Conservation (phyloP, 2,113 vertebrate species). For the Cyprinodon tularosa region DNA sequence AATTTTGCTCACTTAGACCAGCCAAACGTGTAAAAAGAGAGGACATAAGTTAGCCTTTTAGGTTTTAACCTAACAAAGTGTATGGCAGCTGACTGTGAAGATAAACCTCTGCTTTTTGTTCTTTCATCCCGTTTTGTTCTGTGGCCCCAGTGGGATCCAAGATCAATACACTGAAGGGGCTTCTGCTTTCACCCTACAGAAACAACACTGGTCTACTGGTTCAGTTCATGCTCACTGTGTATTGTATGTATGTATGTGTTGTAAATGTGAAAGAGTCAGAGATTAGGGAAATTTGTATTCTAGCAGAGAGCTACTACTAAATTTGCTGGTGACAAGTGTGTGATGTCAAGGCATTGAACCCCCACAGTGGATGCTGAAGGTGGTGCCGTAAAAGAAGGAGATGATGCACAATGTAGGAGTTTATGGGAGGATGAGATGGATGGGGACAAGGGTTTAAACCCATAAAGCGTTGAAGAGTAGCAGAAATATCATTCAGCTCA, state of each 20-base stretch:
- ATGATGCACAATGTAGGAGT: neutral
- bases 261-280: conserved; percentile 12
- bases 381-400: conserved; percentile 3
- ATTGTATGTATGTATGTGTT: neutral
- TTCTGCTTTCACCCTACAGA: conserved; percentile 17
- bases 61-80: conserved; percentile 54
- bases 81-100: conserved; percentile 66
- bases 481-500: conserved; percentile 51
- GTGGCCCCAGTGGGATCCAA: conserved; percentile 51
- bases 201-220: conserved; percentile 9
- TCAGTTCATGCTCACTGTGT: conserved; percentile 11
- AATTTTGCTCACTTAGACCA: conserved; percentile 22
- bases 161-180: conserved; percentile 53
- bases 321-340: conserved; percentile 53
- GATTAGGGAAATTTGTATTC: conserved; percentile 9
- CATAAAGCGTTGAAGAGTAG: conserved; percentile 31
- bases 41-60: conserved; percentile 58
- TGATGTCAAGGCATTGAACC: conserved; percentile 58
- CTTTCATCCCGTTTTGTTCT: conserved; percentile 30
- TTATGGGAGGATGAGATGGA: conserved; percentile 38
- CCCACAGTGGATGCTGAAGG: conserved; percentile 26
- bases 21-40: conserved; percentile 21
- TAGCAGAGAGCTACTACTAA: conserved; percentile 44
- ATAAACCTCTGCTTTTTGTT: conserved; percentile 56
- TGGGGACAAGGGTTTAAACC: conserved; percentile 46